Base-by-base conservation (phyloP, 2,797 vertebrate genomes). In the Xiphorhynchus erythropygius region DNA sequence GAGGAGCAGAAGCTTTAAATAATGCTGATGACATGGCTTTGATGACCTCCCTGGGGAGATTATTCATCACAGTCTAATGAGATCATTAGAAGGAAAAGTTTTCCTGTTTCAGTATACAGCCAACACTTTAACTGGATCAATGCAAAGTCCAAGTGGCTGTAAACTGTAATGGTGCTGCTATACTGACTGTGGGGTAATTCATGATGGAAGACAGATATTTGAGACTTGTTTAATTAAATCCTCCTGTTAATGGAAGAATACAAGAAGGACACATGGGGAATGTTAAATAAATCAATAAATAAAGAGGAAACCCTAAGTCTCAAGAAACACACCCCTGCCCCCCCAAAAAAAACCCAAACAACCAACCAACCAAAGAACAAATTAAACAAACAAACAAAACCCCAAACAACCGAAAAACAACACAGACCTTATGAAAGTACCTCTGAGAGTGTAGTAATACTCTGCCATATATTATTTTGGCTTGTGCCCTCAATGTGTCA, bases 11-110 rank as follows among this genome's bases (percentile, higher is more conserved):
- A 80, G 8, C 13, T 64, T 96, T 95, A 89, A 91, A 59, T 87
- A 92, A 92, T 49, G 16, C 8, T 81, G 50, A 63, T 92, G 75
- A 92, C 39, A 71, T 68, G 46, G 30, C 30, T 89, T 80, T 68
- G 49, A 90, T 87, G 74, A 80, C 64, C 44, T 93, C 68, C 60
- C 42, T 53, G 17, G 28, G 64, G 75, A 77, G 22, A 74, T 68
- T 89, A 64, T 89, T 89, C 41, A 92, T 89, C 78, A 87, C 11
- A 74, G n/a, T 64, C 11, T 93, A 92, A 89, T 87, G 75, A 94
- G 64, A 83, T 83, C 60, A 74, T 95, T 87, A 90, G 17, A 7
- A 83, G 16, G 18, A 89, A 85, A 87, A 80, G 10, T 77, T 87
- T 89, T 94, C 13, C 52, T 64, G 8, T 57, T 57, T 83, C 60